Base-by-base conservation (phyloP, 2,113 vertebrate genomes). In the Indri indri region DNA sequence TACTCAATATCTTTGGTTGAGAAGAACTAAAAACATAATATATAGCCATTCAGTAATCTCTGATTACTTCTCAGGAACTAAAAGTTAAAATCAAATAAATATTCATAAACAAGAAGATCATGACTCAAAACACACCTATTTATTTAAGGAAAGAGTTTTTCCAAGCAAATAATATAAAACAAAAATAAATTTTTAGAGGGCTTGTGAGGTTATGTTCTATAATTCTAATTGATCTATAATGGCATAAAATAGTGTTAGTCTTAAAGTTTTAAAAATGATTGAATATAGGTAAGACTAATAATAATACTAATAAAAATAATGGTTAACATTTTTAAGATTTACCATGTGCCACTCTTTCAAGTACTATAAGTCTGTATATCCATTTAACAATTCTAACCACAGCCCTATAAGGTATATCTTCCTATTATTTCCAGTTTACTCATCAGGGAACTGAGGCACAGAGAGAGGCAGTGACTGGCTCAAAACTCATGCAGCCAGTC, bases 31-130 rank as follows among this genome's bases (percentile, higher is more conserved):
- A 96, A 92, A 89, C 90, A 61, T 87, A 16, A 32, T 71, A 6
- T 68, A 74, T 20, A 81, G 81, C 18, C 59, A 96, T 98, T 95
- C 85, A 92, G 85, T 83, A 88, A 91, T 95, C 86, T 94, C 42
- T 59, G 22, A 47, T 86, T 98, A 91, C 94, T 97, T 93, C 85
- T 93, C 54, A 90, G 79, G 32, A 54, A 32, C 59, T 96, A 97
- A 96, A 94, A 91, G 37, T 45, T 65, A 95, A 96, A 97, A 91
- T 70, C 63, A 91, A 86, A 65, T 2, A 6, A 80, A 68, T 2
- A 25, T 22, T 93, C n/a, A 88, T 81, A 94, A 79, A 90, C 32
- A 95, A 54, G 84, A 88, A 52, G 47, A 92, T 91, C 37, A 52
- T 93, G 20, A 84, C 88, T 96, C 14, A 70, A 93, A 65, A 42